phyloP scores from a whole-genome alignment of 2,113 vertebrate species.

The Ceratotherium simum region DNA sequence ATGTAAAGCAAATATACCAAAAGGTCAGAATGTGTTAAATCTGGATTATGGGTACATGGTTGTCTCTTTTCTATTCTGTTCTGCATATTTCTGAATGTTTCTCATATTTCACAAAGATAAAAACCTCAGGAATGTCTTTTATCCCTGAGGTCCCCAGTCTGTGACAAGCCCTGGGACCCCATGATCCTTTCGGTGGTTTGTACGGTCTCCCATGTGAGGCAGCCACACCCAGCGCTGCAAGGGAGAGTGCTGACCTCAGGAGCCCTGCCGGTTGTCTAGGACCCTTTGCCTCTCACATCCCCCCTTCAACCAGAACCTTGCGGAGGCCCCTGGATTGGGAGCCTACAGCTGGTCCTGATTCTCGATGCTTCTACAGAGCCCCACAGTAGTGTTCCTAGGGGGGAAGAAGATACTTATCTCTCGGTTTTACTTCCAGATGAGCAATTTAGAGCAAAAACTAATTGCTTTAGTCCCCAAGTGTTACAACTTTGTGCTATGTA shows the following conservation, averaged over 20 bases:
- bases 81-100: conserved; percentile 1
- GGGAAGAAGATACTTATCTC: neutral
- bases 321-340: neutral
- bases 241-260: rapidly evolving
- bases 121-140: neutral
- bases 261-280: neutral
- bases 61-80: neutral
- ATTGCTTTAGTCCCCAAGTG: neutral
- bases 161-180: neutral
- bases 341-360: too few species aligned
- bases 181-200: neutral
- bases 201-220: too few species aligned
- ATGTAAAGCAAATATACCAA: neutral
- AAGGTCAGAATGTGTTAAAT: neutral
- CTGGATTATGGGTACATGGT: neutral
- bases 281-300: neutral
- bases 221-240: neutral
- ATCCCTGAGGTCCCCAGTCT: neutral
- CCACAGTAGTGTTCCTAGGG: neutral
- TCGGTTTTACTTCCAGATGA: neutral
- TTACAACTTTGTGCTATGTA: neutral
- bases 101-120: neutral
- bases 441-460: neutral
- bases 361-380: neutral
- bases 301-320: neutral